Percentiles rank a stretch among this genome's conserved stretches.
Evolutionary conservation across 2,888 invertebrate species (phyloP).

Genomic region (Brachypalpus laphriformis): DNA sequence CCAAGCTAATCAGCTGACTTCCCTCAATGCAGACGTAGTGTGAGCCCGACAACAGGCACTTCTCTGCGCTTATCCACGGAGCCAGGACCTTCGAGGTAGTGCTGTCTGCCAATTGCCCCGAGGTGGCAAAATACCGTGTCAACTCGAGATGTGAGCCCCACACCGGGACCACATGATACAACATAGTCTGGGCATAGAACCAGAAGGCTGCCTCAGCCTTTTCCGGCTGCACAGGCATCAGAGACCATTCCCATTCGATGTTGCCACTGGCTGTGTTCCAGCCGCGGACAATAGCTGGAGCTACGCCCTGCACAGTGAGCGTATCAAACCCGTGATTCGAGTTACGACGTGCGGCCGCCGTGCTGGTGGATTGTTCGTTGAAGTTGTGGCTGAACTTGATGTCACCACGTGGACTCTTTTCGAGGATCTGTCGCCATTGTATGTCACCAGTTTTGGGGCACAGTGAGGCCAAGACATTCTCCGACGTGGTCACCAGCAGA

Average conservation of each 20-base stretch:
- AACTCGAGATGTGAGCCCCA: slow-evolving; percentile 87
- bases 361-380: slow-evolving; percentile 49
- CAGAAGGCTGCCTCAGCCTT: slow-evolving; percentile 84
- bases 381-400: slow-evolving; percentile 84
- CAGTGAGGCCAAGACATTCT: slow-evolving; percentile 93
- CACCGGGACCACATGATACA: slow-evolving; percentile 86
- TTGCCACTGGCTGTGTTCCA: slow-evolving; percentile 90
- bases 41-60: slow-evolving; percentile 86
- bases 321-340: slow-evolving; percentile 85
- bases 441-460: slow-evolving; percentile 89
- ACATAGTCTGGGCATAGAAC: slow-evolving; percentile 85
- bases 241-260: slow-evolving; percentile 90
- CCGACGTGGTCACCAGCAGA: slow-evolving; percentile 91
- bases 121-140: slow-evolving; percentile 85
- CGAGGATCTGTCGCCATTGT: slow-evolving; percentile 92
- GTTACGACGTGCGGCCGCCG: slow-evolving; percentile 79
- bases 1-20: slow-evolving; percentile 85
- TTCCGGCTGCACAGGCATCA: slow-evolving; percentile 81
- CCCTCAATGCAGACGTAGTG: slow-evolving; percentile 87
- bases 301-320: slow-evolving; percentile 89
- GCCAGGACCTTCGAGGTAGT: slow-evolving; percentile 86
- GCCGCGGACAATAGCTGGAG: slow-evolving; percentile 89
- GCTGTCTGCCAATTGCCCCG: slow-evolving; percentile 84
- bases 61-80: slow-evolving; percentile 84
- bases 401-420: slow-evolving; percentile 85